phyloP scores from a whole-genome alignment of 1,140 invertebrate species.

The Piezodorus guildinii region DNA sequence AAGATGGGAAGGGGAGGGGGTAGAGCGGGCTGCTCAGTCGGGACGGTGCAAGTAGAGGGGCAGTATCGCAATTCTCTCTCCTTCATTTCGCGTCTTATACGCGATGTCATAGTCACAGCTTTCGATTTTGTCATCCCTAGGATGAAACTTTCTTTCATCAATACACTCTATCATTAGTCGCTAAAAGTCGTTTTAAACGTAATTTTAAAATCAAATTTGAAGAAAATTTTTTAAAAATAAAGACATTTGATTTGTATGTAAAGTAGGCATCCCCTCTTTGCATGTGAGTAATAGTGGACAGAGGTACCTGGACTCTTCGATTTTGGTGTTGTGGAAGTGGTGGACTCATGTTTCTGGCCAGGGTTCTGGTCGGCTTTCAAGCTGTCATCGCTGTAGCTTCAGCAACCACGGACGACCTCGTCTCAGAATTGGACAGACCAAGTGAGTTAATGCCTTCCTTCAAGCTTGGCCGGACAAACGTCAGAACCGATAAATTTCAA shows the following conservation, averaged over 20 bases:
- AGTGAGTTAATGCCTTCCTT: conserved; percentile 16
- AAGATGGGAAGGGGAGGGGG: neutral
- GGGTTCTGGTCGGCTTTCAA: neutral
- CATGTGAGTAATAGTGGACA: neutral
- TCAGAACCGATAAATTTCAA: too few relatives aligned
- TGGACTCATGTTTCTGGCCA: neutral
- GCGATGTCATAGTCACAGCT: neutral
- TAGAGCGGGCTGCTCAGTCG: neutral
- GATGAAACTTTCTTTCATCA: neutral
- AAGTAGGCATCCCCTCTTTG: neutral
- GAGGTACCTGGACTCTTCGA: neutral
- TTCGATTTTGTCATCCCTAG: neutral
- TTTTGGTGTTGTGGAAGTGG: neutral
- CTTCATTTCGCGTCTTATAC: conserved; percentile 5
- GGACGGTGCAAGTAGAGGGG: neutral
- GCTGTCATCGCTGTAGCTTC: conserved; percentile 9
- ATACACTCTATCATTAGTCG: neutral
- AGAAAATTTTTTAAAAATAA: too few relatives aligned
- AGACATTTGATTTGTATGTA: neutral
- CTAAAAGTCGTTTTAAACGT: neutral
- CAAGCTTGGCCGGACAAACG: neutral
- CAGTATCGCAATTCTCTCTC: neutral
- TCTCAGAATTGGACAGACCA: conserved; percentile 22
- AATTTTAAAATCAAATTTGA: neutral
- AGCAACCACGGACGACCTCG: conserved; percentile 14